phyloP scores from a whole-genome alignment of 2,113 vertebrate species.

The Percopsis transmontana region DNA sequence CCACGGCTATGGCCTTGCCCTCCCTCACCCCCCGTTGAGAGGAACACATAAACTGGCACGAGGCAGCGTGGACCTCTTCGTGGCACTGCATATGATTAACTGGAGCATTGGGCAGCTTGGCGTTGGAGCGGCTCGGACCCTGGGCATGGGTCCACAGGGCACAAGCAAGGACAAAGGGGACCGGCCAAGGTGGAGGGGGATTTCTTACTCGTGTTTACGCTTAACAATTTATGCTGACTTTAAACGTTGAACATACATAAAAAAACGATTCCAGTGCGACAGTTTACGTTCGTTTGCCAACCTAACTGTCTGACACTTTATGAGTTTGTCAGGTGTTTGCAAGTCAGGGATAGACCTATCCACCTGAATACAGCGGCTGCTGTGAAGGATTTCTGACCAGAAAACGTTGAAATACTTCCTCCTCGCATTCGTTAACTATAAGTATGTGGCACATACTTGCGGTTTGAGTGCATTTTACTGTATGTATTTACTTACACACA shows the following conservation, averaged over 20 bases:
- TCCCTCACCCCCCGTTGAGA: conserved; percentile 49
- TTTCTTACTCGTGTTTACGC: conserved; percentile 51
- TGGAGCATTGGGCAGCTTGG: conserved; percentile 80
- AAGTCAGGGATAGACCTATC: conserved; percentile 62
- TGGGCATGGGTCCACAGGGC: conserved; percentile 74
- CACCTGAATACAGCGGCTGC: too few relatives aligned
- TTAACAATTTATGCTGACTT: conserved; percentile 59
- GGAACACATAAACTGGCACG: conserved; percentile 67
- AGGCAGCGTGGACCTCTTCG: conserved; percentile 65
- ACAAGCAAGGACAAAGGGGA: conserved; percentile 70
- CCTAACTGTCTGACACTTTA: conserved; percentile 64
- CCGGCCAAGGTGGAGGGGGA: conserved; percentile 59
- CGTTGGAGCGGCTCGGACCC: conserved; percentile 64
- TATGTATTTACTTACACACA: too few relatives aligned
- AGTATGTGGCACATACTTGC: too few relatives aligned
- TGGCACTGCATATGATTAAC: conserved; percentile 80
- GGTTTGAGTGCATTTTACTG: too few relatives aligned
- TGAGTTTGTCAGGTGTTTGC: conserved; percentile 62
- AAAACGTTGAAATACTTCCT: too few relatives aligned
- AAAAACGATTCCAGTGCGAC: conserved; percentile 48
- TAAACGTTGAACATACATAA: conserved; percentile 41
- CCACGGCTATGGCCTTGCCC: conserved; percentile 55
- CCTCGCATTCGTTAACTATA: too few relatives aligned
- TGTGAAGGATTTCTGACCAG: too few relatives aligned
- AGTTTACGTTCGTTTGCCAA: conserved; percentile 49